A percentile compares a stretch with the other conserved stretches of the same genome.
Evolutionary conservation across 2,113 vertebrate genomes (phyloP).

Genomic region (Siphamia tubifer): DNA sequence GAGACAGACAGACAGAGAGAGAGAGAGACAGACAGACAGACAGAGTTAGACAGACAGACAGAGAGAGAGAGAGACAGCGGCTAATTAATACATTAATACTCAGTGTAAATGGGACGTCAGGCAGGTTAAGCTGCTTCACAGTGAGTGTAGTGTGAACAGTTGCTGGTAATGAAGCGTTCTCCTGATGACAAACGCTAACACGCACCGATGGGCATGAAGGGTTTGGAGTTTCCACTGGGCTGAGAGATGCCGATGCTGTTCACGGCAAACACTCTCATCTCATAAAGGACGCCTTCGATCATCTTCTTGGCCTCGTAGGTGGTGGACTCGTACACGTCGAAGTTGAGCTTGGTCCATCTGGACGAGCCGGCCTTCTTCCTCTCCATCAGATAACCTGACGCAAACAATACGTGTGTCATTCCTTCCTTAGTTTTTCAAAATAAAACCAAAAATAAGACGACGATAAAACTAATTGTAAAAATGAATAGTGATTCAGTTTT

Average conservation of each 20-base stretch:
- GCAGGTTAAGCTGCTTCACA: constrained; percentile 52
- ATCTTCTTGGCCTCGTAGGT: constrained; percentile 88
- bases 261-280: constrained; percentile 91
- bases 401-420: neutral
- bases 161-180: constrained; percentile 48
- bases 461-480: too few species aligned
- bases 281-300: constrained; percentile 90
- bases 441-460: too few species aligned
- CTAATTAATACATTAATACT: constrained; percentile 53
- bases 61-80: constrained; percentile 31
- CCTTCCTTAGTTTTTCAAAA: neutral
- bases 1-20: too few species aligned
- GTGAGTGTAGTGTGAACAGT: constrained; percentile 42
- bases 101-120: constrained; percentile 39
- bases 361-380: constrained; percentile 87
- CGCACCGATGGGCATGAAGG: constrained; percentile 84
- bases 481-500: too few species aligned
- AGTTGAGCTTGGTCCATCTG: constrained; percentile 92
- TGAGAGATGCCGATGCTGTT: constrained; percentile 88
- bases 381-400: constrained; percentile 89
- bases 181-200: constrained; percentile 43
- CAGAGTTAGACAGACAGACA: too few species aligned
- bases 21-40: too few species aligned
- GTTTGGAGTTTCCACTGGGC: constrained; percentile 83
- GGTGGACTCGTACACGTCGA: constrained; percentile 83